Evolutionary conservation across 2,888 invertebrate species (phyloP).

Genomic region (Xanthia togata): DNA sequence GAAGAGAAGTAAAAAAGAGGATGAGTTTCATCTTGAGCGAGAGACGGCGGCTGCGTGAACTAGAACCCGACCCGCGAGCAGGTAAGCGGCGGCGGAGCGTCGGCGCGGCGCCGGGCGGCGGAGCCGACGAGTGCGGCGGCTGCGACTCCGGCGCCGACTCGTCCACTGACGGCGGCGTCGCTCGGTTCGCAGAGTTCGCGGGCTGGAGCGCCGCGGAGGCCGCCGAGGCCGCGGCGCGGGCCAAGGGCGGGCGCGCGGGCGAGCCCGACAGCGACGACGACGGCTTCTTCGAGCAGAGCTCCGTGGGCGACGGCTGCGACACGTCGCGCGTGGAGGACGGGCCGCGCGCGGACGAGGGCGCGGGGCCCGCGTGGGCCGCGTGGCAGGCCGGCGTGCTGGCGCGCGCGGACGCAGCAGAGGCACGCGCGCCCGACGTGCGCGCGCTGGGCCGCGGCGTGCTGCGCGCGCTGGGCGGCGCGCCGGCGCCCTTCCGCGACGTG

Average conservation of each 20-base stretch:
- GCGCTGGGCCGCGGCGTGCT: slow-evolving; percentile 66
- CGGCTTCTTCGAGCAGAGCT: slow-evolving; percentile 86
- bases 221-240: slow-evolving; percentile 53
- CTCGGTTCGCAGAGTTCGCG: slow-evolving; percentile 67
- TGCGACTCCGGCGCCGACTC: background rate
- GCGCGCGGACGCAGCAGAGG: slow-evolving; percentile 62
- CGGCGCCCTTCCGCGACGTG: slow-evolving; percentile 19
- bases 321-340: slow-evolving; percentile 11
- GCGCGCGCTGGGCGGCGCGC: slow-evolving; percentile 45
- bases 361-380: slow-evolving; percentile 46
- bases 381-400: slow-evolving; percentile 69
- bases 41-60: slow-evolving; percentile 50
- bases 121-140: too few species aligned
- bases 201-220: slow-evolving; percentile 71
- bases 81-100: slow-evolving; percentile 3
- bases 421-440: slow-evolving; percentile 69
- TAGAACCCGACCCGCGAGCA: slow-evolving; percentile 23
- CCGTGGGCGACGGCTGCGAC: slow-evolving; percentile 71
- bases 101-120: background rate
- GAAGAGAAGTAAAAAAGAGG: slow-evolving; percentile 68
- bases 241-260: slow-evolving; percentile 25
- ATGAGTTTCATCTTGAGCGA: slow-evolving; percentile 60
- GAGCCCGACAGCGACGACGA: slow-evolving; percentile 81
- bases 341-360: background rate
- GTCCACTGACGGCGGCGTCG: background rate